These are phyloP conservation scores for Natrix natrix DNA, from an alignment of 2,797 vertebrate genomes.

Conservation along the genomic window DNA sequence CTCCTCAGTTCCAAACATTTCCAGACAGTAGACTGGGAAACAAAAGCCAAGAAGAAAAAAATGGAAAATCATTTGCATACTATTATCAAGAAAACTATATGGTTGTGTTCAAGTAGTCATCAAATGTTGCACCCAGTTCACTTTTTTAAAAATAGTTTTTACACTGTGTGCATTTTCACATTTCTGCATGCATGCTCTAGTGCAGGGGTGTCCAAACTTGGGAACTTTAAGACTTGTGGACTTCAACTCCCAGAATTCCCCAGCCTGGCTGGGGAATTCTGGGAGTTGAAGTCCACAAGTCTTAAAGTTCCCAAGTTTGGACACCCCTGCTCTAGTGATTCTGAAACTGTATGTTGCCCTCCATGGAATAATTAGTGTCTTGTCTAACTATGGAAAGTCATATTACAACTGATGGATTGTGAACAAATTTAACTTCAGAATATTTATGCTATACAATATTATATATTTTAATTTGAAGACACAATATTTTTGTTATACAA, in stretches of 20 bases:
- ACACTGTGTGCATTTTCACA: neutral
- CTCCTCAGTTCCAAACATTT: neutral
- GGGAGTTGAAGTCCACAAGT: too few species aligned
- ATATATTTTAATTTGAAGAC: neutral
- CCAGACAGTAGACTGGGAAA: neutral
- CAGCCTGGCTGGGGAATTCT: too few species aligned
- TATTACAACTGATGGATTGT: accelerated
- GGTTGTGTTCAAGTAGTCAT: neutral
- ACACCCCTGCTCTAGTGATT: neutral
- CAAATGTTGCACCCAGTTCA: neutral
- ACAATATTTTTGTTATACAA: constrained; percentile 10
- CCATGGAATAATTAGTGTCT: neutral
- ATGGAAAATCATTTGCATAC: neutral
- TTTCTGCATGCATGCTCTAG: neutral
- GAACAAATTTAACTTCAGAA: neutral
- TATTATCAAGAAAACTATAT: neutral
- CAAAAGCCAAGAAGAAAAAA: neutral
- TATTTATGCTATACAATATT: neutral
- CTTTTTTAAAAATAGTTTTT: neutral
- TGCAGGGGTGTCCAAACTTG: too few species aligned
- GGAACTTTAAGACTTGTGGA: too few species aligned
- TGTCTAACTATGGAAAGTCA: neutral
- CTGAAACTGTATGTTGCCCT: neutral
- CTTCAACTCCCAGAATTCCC: too few species aligned
- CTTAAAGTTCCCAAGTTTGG: too few species aligned